A percentile compares a stretch with the other conserved stretches of the same genome.
These are phyloP conservation scores for Engystomops pustulosus DNA, from an alignment of 2,113 vertebrate species.

Conservation along the genomic window DNA sequence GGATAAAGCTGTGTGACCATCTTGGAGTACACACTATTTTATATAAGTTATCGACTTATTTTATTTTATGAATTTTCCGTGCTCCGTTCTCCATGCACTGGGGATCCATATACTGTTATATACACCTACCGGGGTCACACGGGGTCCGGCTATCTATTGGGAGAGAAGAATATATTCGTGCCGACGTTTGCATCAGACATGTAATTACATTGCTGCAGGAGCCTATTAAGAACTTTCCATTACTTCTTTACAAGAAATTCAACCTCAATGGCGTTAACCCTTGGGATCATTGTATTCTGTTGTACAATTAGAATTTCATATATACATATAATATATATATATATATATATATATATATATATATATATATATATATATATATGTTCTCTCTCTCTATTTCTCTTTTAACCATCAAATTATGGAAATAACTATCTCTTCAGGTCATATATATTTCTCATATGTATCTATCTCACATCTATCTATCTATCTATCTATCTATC, in stretches of 20 bases:
- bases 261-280: not conserved
- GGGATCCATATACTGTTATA: not conserved
- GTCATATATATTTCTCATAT: too few species aligned
- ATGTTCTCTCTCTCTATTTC: too few species aligned
- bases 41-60: too few species aligned
- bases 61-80: too few species aligned
- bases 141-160: not conserved
- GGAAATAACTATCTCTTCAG: too few species aligned
- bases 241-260: not conserved
- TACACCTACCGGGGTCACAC: not conserved
- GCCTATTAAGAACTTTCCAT: constrained; percentile 19
- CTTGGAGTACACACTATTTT: too few species aligned
- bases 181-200: not conserved
- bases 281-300: not conserved
- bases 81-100: not conserved
- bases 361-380: too few species aligned
- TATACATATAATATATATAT: not conserved
- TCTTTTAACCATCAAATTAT: too few species aligned
- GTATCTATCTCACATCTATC: too few species aligned
- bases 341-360: not conserved
- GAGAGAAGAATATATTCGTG: not conserved
- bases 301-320: not conserved
- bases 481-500: too few species aligned
- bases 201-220: not conserved
- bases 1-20: too few species aligned